These are phyloP conservation scores for Rhodophaea formosa DNA, from an alignment of 2,888 invertebrate genomes.

Conservation along the genomic window DNA sequence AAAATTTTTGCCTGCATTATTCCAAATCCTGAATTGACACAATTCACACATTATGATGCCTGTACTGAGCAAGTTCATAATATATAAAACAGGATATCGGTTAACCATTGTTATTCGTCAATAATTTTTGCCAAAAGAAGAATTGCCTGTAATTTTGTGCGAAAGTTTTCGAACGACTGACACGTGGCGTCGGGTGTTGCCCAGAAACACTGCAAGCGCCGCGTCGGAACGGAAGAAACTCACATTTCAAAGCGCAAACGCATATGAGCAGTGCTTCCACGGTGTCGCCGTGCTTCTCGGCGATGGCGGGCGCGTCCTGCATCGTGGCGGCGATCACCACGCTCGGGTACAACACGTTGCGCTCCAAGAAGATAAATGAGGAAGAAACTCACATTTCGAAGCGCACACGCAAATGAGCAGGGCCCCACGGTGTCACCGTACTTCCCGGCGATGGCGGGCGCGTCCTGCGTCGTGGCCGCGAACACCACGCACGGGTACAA, in stretches of 20 bases:
- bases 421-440: conserved; percentile 89
- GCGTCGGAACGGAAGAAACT: too few species aligned
- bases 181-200: too few species aligned
- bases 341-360: conserved; percentile 95
- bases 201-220: too few species aligned
- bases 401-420: conserved; percentile 93
- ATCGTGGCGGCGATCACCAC: conserved; percentile 94
- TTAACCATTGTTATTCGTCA: too few species aligned
- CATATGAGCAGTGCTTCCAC: conserved; percentile 91
- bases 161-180: too few species aligned
- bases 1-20: too few species aligned
- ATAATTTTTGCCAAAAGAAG: too few species aligned
- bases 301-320: conserved; percentile 89
- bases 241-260: conserved; percentile 92
- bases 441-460: conserved; percentile 87
- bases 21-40: too few species aligned
- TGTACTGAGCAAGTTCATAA: too few species aligned
- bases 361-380: conserved; percentile 95
- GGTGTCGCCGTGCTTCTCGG: conserved; percentile 88
- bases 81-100: too few species aligned
- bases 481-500: conserved; percentile 95
- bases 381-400: conserved; percentile 84
- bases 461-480: conserved; percentile 92
- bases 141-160: too few species aligned
- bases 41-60: too few species aligned